phyloP scores from a whole-genome alignment of 2,113 vertebrate species.

The Callipepla californica region DNA sequence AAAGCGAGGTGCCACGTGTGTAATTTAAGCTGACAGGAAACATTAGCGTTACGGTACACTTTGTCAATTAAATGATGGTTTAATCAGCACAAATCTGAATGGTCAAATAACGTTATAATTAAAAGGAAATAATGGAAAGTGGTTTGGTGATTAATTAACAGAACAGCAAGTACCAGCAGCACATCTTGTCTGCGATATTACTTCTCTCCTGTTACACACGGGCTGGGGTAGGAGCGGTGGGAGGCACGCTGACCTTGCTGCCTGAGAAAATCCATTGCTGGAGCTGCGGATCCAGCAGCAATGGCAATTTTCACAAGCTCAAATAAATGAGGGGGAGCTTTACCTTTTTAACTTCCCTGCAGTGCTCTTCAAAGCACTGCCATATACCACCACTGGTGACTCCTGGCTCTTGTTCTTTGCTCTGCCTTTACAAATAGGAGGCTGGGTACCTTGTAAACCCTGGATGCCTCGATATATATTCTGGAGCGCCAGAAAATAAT shows the following conservation, averaged over 20 bases:
- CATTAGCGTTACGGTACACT: constrained; percentile 71
- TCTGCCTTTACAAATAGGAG: constrained; percentile 31
- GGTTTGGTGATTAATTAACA: constrained; percentile 77
- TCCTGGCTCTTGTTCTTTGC: neutral
- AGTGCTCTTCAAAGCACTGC: constrained; percentile 40
- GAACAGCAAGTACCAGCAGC: constrained; percentile 63
- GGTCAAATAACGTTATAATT: constrained; percentile 84
- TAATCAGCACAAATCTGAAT: constrained; percentile 80
- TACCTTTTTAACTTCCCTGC: constrained; percentile 44
- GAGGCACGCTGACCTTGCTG: constrained; percentile 44
- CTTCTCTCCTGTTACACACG: neutral
- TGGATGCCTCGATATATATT: neutral
- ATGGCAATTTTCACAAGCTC: constrained; percentile 56
- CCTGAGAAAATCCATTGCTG: constrained; percentile 45
- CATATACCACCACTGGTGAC: neutral
- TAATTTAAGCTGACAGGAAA: constrained; percentile 79
- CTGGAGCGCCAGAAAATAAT: constrained; percentile 1
- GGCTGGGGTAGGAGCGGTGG: constrained; percentile 22
- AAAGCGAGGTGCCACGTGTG: constrained; percentile 44
- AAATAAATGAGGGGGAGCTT: constrained; percentile 52
- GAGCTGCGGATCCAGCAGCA: constrained; percentile 48
- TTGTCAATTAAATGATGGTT: constrained; percentile 82
- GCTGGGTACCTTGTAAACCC: neutral
- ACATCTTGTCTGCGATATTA: constrained; percentile 38
- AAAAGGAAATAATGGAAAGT: constrained; percentile 80